Evolutionary conservation across 2,113 vertebrate species (phyloP).

Genomic region (Odontophorus gujanensis): DNA sequence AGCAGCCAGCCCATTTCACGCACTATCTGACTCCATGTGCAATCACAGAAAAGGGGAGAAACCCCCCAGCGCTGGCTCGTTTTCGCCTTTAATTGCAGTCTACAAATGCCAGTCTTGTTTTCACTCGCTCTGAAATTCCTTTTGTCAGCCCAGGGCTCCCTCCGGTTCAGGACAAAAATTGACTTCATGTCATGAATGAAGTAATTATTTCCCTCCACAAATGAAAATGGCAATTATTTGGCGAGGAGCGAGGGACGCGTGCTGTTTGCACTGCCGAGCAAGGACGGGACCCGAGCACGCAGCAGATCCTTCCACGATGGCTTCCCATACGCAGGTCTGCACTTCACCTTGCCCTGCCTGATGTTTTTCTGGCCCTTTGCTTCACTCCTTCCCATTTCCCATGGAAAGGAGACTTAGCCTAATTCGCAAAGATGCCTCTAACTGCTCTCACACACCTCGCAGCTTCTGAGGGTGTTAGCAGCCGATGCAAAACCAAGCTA

Average conservation of each 20-base stretch:
- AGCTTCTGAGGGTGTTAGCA: conserved; percentile 23
- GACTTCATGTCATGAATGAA: conserved; percentile 47
- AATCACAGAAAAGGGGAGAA: not conserved
- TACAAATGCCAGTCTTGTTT: conserved; percentile 47
- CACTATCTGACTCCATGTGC: not conserved
- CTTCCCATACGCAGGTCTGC: not conserved
- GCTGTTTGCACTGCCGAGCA: not conserved
- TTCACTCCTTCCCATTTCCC: rapidly evolving
- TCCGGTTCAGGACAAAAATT: conserved; percentile 48
- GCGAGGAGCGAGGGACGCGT: not conserved
- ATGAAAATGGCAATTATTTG: conserved; percentile 38
- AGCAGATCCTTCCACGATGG: not conserved
- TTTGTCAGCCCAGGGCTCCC: conserved; percentile 28
- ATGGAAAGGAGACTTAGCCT: not conserved
- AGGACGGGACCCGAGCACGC: not conserved
- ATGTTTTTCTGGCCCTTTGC: rapidly evolving
- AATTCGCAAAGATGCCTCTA: not conserved
- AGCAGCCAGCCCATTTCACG: conserved; percentile 2
- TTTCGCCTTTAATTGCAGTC: not conserved
- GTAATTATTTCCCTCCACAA: conserved; percentile 52
- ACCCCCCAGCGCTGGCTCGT: not conserved
- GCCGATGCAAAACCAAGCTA: rapidly evolving
- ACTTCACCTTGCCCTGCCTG: not conserved
- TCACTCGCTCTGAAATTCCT: conserved; percentile 36
- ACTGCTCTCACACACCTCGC: not conserved